Evolutionary conservation across 2,797 vertebrate genomes (phyloP), one percentile per base, ranked within the genome.

Genomic region (Typhlichthys eigenmanni): DNA sequence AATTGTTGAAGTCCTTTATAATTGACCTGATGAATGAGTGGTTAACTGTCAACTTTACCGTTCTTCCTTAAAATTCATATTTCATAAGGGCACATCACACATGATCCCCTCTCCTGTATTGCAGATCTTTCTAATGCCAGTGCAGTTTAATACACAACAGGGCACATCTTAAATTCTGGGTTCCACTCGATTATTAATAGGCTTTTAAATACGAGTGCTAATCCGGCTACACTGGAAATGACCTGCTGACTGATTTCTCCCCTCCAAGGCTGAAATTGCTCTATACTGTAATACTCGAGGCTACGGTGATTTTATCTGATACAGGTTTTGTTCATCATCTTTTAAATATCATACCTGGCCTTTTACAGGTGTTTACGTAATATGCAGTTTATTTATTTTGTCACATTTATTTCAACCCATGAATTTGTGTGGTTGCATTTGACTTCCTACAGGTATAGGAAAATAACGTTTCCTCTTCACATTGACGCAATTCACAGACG

Each of bases 61-160:
- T 61, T 51, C 48, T 71, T 76, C 75, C 63, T 80, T 67, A 64
- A 66, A 83, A 90, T 91, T 60, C 78, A 91, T 91, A 89, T 92
- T 91, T 92, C 71, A 90, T 85, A 71, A 84, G 79, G 71, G 61
- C 75, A 70, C 87, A 79, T 80, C 75, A 77, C 76, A 70, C 72
- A 81, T 83, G 72, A 80, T 81, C 62, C 64, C 66, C 72, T 68
- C 54, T 74, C 71, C 58, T 82, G 71, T 45, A 79, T 72, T 72
- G 69, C 10, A 47, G 60, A 75, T 78, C 68, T 34, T 47, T 68
- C 75, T 77, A 72, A 67, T 85, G 78, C 70, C 64, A 67, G 68
- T 84, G 83, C 82, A 85, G 84, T 84, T 82, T 81, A 83, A 68
- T 87, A 84, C 87, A 87, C 86, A 89, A 88, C 83, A 79, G 86